phyloP scores from a whole-genome alignment of 2,113 vertebrate species.

The Podarcis muralis region DNA sequence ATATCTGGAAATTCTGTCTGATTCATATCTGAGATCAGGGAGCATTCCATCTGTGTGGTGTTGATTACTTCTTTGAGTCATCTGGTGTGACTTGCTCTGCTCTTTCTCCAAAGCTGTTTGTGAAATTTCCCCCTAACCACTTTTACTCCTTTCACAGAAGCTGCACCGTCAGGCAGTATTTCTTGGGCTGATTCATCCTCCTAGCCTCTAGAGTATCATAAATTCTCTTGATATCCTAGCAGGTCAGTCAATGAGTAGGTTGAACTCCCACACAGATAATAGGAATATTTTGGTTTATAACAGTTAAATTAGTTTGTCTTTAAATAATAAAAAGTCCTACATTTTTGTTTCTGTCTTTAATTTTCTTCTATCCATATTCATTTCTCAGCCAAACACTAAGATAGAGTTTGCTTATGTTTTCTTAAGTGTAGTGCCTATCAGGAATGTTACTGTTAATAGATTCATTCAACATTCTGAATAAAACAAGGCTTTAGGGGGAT shows the following conservation, averaged over 20 bases:
- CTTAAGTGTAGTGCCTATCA: slow-evolving; percentile 26
- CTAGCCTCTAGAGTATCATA: neutral
- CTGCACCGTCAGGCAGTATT: neutral
- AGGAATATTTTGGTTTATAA: neutral
- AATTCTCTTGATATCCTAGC: neutral
- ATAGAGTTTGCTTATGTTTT: slow-evolving; percentile 24
- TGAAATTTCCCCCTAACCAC: neutral
- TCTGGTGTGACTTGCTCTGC: neutral
- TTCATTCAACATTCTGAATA: neutral
- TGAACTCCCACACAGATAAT: neutral
- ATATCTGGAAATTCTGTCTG: too few relatives aligned
- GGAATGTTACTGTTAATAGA: slow-evolving; percentile 16
- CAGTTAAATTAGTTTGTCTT: neutral
- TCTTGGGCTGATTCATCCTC: neutral
- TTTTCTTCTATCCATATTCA: neutral
- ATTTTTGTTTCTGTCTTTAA: neutral
- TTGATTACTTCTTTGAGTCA: neutral
- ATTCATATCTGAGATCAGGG: neutral
- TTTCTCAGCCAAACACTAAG: neutral
- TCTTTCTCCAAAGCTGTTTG: neutral
- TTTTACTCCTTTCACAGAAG: neutral
- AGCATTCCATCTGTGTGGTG: neutral
- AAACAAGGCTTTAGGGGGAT: neutral
- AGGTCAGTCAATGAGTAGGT: neutral
- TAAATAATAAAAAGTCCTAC: neutral